Conservation (phyloP, 53 echinoderm and acorn worm genomes). For the Hippasteria phrygiana region DNA sequence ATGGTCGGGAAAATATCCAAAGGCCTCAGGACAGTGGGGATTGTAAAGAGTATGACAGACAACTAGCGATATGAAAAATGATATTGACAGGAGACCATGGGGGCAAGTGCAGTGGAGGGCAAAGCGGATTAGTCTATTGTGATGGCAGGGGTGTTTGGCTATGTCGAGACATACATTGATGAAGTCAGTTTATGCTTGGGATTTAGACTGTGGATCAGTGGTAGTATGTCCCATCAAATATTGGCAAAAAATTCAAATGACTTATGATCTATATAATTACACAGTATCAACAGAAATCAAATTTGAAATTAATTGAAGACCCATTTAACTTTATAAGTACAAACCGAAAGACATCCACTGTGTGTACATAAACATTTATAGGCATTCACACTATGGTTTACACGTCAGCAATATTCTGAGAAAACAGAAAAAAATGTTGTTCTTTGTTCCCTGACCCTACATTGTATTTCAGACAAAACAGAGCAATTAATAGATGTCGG, state of each 20-base stretch:
- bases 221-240: no score
- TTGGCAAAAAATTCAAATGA: not conserved
- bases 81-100: conserved; percentile 4
- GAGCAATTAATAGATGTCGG: no score
- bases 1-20: not conserved
- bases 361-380: no score
- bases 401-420: no score
- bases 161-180: not conserved
- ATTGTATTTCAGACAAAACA: no score
- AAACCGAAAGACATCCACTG: no score
- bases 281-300: not conserved
- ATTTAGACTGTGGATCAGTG: no score
- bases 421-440: no score
- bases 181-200: not conserved
- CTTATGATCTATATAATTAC: no score
- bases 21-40: conserved; percentile 1
- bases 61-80: conserved; percentile 12
- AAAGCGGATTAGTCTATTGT: conserved; percentile 36
- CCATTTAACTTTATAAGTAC: no score
- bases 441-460: no score
- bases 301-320: not conserved
- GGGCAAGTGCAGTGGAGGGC: not conserved
- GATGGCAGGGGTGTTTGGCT: conserved; percentile 3
- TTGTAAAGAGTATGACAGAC: conserved; percentile 21
- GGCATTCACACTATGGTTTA: no score